A percentile compares a stretch with the other conserved stretches of the same genome.
These are phyloP conservation scores for Rhinopithecus roxellana DNA, from an alignment of 2,113 vertebrate species.

Conservation along the genomic window DNA sequence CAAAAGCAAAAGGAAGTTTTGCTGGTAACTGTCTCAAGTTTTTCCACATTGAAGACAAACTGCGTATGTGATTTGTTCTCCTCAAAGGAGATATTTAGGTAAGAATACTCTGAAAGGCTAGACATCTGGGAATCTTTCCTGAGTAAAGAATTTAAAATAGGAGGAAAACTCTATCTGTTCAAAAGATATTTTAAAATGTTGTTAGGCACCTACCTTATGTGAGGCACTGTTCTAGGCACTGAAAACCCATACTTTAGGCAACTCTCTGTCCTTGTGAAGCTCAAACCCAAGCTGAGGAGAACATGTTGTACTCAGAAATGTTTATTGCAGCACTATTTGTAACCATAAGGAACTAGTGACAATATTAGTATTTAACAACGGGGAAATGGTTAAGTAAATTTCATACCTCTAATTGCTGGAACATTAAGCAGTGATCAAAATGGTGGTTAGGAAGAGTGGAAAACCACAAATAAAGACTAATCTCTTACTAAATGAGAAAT, in stretches of 20 bases:
- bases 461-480: background rate
- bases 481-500: background rate
- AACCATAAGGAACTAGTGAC: background rate
- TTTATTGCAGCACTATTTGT: background rate
- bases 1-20: background rate
- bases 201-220: background rate
- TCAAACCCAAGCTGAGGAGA: background rate
- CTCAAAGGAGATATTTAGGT: background rate
- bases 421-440: background rate
- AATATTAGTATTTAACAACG: background rate
- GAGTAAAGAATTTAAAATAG: background rate
- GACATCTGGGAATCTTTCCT: background rate
- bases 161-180: background rate
- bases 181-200: background rate
- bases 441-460: background rate
- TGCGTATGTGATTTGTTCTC: background rate
- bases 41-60: background rate
- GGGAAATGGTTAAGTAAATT: slow-evolving; percentile 15
- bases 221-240: background rate
- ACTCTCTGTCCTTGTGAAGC: background rate
- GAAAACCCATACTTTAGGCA: background rate
- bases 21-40: background rate
- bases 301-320: background rate
- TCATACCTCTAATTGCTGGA: background rate
- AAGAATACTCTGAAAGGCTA: background rate